phyloP scores from a whole-genome alignment of 1,140 invertebrate species.

The Trichonephila clavipes region DNA sequence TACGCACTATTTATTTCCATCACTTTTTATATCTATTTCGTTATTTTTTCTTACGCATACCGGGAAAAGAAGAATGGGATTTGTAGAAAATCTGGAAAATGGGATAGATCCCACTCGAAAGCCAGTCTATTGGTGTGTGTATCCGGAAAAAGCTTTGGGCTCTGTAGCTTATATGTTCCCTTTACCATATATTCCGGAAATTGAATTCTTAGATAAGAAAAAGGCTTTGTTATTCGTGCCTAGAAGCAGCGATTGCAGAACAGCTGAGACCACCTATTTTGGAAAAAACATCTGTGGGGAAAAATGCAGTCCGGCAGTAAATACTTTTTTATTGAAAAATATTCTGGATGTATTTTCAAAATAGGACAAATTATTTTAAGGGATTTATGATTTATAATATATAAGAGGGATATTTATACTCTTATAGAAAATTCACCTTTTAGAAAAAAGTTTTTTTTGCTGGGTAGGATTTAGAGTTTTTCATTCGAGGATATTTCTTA shows the following conservation, averaged over 20 bases:
- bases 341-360: background rate
- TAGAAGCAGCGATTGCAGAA: background rate
- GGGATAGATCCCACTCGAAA: background rate
- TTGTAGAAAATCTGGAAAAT: background rate
- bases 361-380: too few relatives aligned
- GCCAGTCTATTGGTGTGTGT: background rate
- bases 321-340: background rate
- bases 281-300: background rate
- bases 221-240: background rate
- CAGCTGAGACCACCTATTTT: background rate
- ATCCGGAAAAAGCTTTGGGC: background rate
- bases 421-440: too few relatives aligned
- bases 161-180: background rate
- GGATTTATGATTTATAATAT: too few relatives aligned
- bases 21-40: too few relatives aligned
- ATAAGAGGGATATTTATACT: too few relatives aligned
- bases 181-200: background rate
- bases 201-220: conserved; percentile 8
- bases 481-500: too few relatives aligned
- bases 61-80: background rate
- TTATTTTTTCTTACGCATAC: too few relatives aligned
- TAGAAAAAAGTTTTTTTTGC: too few relatives aligned
- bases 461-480: too few relatives aligned
- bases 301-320: background rate
- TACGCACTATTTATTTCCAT: too few relatives aligned